Base-by-base conservation (phyloP, 2,113 vertebrate genomes). In the Scomber japonicus region DNA sequence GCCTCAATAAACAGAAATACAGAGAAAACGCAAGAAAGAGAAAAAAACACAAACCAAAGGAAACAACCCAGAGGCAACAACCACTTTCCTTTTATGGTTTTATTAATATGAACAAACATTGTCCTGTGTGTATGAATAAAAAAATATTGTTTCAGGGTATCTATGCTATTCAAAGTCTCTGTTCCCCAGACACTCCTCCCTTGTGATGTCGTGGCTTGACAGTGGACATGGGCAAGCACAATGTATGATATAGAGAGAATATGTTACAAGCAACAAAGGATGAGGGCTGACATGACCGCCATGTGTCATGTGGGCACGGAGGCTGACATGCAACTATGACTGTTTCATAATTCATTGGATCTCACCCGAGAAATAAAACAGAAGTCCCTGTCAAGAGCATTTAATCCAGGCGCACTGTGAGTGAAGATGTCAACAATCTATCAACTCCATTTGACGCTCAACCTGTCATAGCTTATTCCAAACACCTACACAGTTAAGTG, bases 331-430 rank as follows among this genome's bases (percentile, higher is more conserved):
- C 61, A 40, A 83, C 75, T 46, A 5, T 0, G 59, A n/a, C 61
- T 60, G 69, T 83, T 92, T 91, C 72, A 89, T 89, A 84, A 89
- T 90, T 89, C 82, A 90, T 90, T 60, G 67, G 56, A 66, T 83
- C 59, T 75, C 86, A 49, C 12, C 67, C 17, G 70, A 78, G 86
- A 81, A 81, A 81, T 77, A 35, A 80, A 80, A 75, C 89, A 70
- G 81, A 80, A 12, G 80, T 48, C 64, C 45, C 76, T 76, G 88
- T 87, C 88, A 75, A 11, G 46, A 62, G 27, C 56, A 2, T 85
- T 89, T 86, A 88, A 84, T 87, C 65, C 66, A 6, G 40, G 19
- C 31, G 0, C 44, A 3, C 19, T 11, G n/a, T 35, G 75, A 88
- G 80, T 82, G 87, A 91, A 85, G 89, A 90, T 59, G 88, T 90